Percentiles rank a stretch among this genome's conserved stretches.
Evolutionary conservation across 2,888 invertebrate genomes (phyloP).

Genomic region (Calameuta filiformis): DNA sequence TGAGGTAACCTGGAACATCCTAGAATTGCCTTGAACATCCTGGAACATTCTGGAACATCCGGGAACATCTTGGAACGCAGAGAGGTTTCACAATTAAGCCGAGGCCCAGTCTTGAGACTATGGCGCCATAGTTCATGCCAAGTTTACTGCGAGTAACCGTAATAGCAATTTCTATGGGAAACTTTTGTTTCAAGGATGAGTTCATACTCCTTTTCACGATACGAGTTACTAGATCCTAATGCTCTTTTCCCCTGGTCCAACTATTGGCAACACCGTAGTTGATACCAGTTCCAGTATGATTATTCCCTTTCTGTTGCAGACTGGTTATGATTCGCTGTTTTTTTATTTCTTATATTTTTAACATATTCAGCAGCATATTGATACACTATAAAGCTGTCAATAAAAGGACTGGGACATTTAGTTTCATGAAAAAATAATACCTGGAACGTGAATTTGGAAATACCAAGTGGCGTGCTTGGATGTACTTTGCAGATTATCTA

Average conservation of each 20-base stretch:
- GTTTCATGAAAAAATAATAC: not conserved
- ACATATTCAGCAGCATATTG: too few relatives aligned
- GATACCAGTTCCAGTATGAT: not conserved
- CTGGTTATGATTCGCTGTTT: not conserved
- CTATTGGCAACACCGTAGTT: not conserved
- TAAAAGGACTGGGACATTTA: not conserved
- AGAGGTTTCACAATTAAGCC: not conserved
- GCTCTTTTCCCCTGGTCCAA: not conserved
- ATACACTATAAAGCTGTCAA: not conserved
- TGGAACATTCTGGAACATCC: slow-evolving; percentile 6
- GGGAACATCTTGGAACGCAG: slow-evolving; percentile 5
- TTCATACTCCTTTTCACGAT: not conserved
- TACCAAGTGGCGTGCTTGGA: not conserved
- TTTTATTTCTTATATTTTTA: not conserved
- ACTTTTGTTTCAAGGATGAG: not conserved
- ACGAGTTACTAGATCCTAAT: not conserved
- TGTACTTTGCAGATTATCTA: not conserved
- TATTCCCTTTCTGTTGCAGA: not conserved
- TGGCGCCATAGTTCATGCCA: not conserved
- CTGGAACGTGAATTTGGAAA: not conserved
- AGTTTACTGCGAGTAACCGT: not conserved
- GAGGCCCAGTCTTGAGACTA: not conserved
- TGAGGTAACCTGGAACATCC: not conserved
- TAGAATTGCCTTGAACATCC: not conserved
- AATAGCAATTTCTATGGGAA: not conserved